A percentile compares a stretch with the other conserved stretches of the same genome.
These are phyloP conservation scores for Melanostigma gelatinosum DNA, from an alignment of 2,113 vertebrate species.

Conservation along the genomic window DNA sequence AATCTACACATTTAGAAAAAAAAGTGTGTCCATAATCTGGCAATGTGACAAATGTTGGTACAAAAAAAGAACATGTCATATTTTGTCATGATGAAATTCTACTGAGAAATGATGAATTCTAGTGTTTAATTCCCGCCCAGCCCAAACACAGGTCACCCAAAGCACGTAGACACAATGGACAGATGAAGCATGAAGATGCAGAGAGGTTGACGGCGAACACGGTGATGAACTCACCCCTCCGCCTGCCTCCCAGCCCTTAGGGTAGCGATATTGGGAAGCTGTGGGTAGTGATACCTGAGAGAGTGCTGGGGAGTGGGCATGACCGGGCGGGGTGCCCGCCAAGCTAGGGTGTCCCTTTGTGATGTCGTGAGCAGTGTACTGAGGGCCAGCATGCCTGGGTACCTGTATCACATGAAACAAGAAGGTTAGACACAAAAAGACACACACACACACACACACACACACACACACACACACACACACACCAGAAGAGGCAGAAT, in stretches of 20 bases:
- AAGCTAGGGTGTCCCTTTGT: conserved; percentile 95
- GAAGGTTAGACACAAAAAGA: conserved; percentile 19
- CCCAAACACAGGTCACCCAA: background rate
- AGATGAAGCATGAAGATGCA: conserved; percentile 29
- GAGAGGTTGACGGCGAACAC: conserved; percentile 47
- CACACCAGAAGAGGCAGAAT: conserved; percentile 5
- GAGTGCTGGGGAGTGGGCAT: conserved; percentile 92
- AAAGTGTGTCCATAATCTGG: background rate
- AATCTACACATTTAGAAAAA: background rate
- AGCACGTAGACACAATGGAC: conserved; percentile 33
- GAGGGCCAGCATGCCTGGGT: conserved; percentile 91
- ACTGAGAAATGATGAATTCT: background rate
- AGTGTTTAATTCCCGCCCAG: background rate
- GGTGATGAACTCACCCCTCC: conserved; percentile 79
- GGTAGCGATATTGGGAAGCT: conserved; percentile 79
- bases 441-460: too few relatives aligned
- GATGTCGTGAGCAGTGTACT: conserved; percentile 93
- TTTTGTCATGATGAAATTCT: background rate
- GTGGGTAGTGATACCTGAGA: conserved; percentile 91
- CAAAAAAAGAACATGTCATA: background rate
- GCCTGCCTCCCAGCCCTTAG: conserved; percentile 83
- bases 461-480: too few relatives aligned
- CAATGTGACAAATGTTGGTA: background rate
- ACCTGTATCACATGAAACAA: conserved; percentile 79
- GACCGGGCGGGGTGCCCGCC: conserved; percentile 93